Conservation (phyloP, 2,113 vertebrate species). For the Hippolais icterina region DNA sequence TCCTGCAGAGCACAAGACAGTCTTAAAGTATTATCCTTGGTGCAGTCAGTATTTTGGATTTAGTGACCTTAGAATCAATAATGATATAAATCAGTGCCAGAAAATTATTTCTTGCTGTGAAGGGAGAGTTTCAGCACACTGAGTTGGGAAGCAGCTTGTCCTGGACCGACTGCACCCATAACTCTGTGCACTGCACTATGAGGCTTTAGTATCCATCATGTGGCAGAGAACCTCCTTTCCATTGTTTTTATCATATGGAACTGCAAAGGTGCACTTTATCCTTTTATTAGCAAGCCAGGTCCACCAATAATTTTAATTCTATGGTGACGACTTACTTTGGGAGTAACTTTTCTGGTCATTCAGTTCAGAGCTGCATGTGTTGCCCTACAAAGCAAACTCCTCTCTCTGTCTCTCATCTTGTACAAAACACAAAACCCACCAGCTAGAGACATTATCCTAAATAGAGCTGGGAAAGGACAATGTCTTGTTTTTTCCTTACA, state of each 20-base stretch:
- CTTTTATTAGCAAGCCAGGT: background rate
- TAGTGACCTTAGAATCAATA: background rate
- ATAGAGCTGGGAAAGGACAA: background rate
- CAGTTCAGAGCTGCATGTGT: background rate
- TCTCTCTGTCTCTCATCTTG: background rate
- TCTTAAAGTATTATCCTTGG: background rate
- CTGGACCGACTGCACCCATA: background rate
- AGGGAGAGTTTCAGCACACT: background rate
- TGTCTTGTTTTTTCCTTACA: background rate
- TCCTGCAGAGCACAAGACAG: background rate
- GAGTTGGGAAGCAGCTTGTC: background rate
- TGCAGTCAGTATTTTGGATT: background rate
- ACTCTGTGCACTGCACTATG: background rate
- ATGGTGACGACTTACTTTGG: background rate
- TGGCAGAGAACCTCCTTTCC: background rate
- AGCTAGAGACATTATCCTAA: background rate
- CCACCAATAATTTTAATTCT: background rate
- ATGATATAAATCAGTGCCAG: background rate
- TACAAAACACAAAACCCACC: background rate
- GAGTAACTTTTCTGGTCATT: background rate
- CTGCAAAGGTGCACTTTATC: background rate
- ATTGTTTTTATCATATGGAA: background rate
- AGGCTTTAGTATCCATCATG: background rate
- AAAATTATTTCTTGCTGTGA: background rate
- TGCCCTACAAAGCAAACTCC: background rate